A percentile compares a stretch with the other conserved stretches of the same genome.
phyloP scores from a whole-genome alignment of 1,140 invertebrate species.

The Drosophila oshimai region DNA sequence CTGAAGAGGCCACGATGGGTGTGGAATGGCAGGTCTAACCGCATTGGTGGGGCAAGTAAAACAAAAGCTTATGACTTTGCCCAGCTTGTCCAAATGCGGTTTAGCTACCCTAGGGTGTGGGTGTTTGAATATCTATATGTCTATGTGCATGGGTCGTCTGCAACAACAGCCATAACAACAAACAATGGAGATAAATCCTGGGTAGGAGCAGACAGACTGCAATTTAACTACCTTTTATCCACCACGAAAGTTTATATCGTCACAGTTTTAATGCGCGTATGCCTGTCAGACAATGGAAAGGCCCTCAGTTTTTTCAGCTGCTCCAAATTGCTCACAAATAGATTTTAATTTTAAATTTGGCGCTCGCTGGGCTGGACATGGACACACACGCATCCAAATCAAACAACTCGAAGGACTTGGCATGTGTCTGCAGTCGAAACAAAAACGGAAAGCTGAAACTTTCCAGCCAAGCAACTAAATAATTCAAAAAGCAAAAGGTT shows the following conservation, averaged over 20 bases:
- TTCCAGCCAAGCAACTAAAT: constrained; percentile 38
- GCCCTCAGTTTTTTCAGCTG: neutral
- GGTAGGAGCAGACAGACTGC: constrained; percentile 16
- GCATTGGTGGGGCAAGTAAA: constrained; percentile 72
- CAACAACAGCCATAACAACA: constrained; percentile 31
- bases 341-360: constrained; percentile 58
- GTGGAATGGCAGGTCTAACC: constrained; percentile 35
- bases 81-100: constrained; percentile 46
- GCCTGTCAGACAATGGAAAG: constrained; percentile 24
- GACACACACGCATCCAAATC: constrained; percentile 44
- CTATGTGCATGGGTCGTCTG: constrained; percentile 24
- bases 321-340: constrained; percentile 48
- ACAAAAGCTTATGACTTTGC: constrained; percentile 77
- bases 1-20: neutral
- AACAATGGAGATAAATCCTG: constrained; percentile 38
- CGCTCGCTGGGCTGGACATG: constrained; percentile 9
- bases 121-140: neutral
- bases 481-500: constrained; percentile 45
- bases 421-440: constrained; percentile 41
- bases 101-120: constrained; percentile 3
- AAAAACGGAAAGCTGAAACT: constrained; percentile 21
- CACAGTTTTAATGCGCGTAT: constrained; percentile 37
- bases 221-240: constrained; percentile 41
- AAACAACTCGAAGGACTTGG: constrained; percentile 47
- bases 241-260: constrained; percentile 37